Evolutionary conservation across 2,888 invertebrate species (phyloP).

Genomic region (Loripinus fragilis): DNA sequence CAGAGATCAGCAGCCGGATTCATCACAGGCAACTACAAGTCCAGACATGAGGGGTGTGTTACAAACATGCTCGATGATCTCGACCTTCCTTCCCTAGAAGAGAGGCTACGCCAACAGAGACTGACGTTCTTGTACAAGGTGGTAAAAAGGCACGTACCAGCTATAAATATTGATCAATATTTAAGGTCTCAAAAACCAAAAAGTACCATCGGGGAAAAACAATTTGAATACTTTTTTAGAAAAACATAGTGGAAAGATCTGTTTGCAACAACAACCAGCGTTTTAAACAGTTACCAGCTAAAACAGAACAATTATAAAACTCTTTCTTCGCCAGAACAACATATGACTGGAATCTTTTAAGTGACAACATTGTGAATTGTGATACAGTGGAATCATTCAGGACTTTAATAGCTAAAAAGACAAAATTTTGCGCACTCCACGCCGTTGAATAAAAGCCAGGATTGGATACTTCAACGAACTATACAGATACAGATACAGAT

Average conservation of each 20-base stretch:
- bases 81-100: too few species aligned
- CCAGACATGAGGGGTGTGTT: too few species aligned
- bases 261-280: not conserved
- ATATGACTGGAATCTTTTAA: not conserved
- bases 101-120: too few species aligned
- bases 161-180: too few species aligned
- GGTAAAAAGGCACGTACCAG: too few species aligned
- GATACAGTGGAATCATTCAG: not conserved
- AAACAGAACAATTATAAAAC: not conserved
- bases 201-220: not conserved
- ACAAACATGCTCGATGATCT: too few species aligned
- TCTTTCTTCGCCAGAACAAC: not conserved
- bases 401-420: not conserved
- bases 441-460: not conserved
- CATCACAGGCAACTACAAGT: not conserved
- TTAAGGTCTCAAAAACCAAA: too few species aligned
- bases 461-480: not conserved
- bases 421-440: not conserved
- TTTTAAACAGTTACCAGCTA: not conserved
- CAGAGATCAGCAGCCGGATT: slow-evolving; percentile 28
- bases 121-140: too few species aligned
- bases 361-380: not conserved
- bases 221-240: not conserved
- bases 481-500: not conserved
- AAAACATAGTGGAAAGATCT: not conserved